phyloP scores from a whole-genome alignment of 2,113 vertebrate genomes.

The Petroica traversi region DNA sequence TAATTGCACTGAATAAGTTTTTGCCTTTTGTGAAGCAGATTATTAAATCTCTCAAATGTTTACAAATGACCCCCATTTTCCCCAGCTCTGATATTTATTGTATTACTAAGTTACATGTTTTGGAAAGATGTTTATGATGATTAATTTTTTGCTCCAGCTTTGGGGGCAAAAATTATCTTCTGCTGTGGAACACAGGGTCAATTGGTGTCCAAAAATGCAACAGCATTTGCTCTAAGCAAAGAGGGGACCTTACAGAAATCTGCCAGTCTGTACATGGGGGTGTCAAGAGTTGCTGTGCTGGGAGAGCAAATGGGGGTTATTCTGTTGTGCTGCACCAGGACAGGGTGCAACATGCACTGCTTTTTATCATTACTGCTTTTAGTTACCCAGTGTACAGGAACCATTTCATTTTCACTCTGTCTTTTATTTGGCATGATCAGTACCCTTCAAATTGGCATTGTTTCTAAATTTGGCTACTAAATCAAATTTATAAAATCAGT shows the following conservation, averaged over 20 bases:
- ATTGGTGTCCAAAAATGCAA: not conserved
- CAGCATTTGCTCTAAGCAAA: not conserved
- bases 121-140: not conserved
- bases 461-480: not conserved
- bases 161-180: not conserved
- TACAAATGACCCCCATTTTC: not conserved
- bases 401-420: not conserved
- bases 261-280: not conserved
- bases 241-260: not conserved
- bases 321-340: not conserved
- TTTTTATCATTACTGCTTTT: not conserved
- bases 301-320: not conserved
- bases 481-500: not conserved
- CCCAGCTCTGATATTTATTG: not conserved
- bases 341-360: not conserved
- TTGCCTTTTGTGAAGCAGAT: not conserved
- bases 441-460: not conserved
- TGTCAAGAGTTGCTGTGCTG: not conserved
- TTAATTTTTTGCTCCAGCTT: not conserved
- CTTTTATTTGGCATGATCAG: not conserved
- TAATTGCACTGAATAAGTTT: not conserved
- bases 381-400: not conserved
- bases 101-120: not conserved
- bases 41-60: not conserved
- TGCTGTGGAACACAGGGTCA: accelerated